Conservation (phyloP, 2,888 invertebrate species). For the Euclidia mi region DNA sequence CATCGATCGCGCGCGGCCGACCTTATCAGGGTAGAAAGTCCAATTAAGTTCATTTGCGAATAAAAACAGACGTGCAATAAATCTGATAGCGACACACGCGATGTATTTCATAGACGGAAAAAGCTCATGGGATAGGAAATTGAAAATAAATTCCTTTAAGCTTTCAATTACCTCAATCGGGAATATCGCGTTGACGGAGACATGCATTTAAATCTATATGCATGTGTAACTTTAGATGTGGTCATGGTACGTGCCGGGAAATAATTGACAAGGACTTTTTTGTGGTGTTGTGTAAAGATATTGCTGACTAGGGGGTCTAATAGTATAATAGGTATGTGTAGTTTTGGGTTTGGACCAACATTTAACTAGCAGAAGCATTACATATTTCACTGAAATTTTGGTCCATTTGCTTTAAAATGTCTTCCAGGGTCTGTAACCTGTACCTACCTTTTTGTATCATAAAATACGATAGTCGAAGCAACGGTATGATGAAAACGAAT, state of each 20-base stretch:
- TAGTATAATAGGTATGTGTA: no score
- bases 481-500: no score
- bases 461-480: neutral
- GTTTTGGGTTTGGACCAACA: no score
- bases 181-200: conserved; percentile 79
- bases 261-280: no score
- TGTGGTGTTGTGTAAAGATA: neutral
- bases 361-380: no score
- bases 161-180: conserved; percentile 87
- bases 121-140: conserved; percentile 85
- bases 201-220: conserved; percentile 67
- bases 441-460: no score
- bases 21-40: neutral
- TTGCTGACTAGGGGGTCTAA: no score
- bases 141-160: conserved; percentile 89
- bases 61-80: conserved; percentile 67
- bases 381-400: no score
- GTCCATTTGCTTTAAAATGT: no score
- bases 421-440: neutral
- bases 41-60: conserved; percentile 51
- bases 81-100: conserved; percentile 64
- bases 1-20: no score
- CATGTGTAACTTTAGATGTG: conserved; percentile 44
- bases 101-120: conserved; percentile 76
- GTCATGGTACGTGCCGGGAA: conserved; percentile 19